Base-by-base conservation (phyloP, 53 echinoderm and acorn worm genomes). In the Patiria pectinifera region DNA sequence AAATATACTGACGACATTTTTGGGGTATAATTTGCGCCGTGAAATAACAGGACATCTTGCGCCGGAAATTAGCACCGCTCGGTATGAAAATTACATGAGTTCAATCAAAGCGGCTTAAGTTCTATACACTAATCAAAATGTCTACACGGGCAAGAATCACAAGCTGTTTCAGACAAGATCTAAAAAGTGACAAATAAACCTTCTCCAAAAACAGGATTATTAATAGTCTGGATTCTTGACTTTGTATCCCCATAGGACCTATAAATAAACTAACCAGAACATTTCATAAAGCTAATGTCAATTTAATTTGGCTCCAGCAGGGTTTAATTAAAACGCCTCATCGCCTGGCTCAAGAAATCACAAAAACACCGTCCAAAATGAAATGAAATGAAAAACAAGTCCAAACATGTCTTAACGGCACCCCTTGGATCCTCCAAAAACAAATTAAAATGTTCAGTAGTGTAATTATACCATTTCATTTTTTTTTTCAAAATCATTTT, bases 311-410 rank as follows among this genome's bases (percentile, higher is more conserved):
- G 62, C 59, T 66, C 45, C 85, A 18, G 35, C 69, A 60, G 63
- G 66, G 85, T 44, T 23, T 69, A 62, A 85, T 85, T 62, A 85
- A 85, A 85, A 85, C 85, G 85, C 9, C 69, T 85, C 69, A 43
- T 62, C 45, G 21, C 9, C 63, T 44, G 85, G 45, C 4, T 85
- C n/a, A 9, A n/a, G 74, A 74, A 23, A 21, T 7, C 19, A 74
- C 2, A 74, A 9, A 16, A 74, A n/a, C 13, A 74, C 6, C 9
- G 24, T 23, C 4, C 83, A 21, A 63, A 62, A 16, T 26, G 69
- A 84, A 84, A 43, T n/a, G 4, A 26, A 24, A 26, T 53, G 60
- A 21, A 60, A 69, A 66, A 63, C 85, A 85, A 85, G 85, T 85
- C 66, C 18, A 6, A 85, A 85, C 85, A 25, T 85, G 85, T 69